Conservation (phyloP, 1,140 invertebrate genomes). For the Augochlora pura region DNA sequence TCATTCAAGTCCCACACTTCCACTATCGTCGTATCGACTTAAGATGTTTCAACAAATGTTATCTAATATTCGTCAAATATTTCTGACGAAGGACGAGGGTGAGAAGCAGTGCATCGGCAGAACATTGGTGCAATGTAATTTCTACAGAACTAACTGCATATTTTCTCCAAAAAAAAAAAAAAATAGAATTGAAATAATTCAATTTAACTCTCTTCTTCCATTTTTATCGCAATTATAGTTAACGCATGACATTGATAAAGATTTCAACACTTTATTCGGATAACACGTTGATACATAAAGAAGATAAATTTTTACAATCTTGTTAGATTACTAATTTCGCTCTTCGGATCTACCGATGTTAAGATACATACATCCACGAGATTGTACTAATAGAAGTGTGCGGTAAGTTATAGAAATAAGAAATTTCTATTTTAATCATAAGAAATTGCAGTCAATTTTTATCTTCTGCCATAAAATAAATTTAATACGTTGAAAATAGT, state of each 20-base stretch:
- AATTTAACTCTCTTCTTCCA: not conserved
- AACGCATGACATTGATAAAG: not conserved
- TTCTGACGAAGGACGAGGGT: not conserved
- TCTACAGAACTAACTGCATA: too few species aligned
- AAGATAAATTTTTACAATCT: not conserved
- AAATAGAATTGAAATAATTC: not conserved
- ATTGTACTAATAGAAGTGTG: too few species aligned
- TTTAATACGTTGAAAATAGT: too few species aligned
- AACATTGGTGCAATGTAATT: not conserved
- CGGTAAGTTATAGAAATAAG: too few species aligned
- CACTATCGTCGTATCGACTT: conserved; percentile 29
- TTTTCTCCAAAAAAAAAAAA: too few species aligned
- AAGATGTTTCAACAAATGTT: conserved; percentile 7
- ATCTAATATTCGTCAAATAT: not conserved
- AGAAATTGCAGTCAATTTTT: too few species aligned
- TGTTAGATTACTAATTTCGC: too few species aligned
- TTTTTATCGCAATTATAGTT: not conserved
- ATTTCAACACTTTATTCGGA: not conserved
- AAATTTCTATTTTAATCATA: too few species aligned
- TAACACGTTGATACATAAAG: too few species aligned
- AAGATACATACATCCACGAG: too few species aligned
- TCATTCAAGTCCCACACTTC: conserved; percentile 7
- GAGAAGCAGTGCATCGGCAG: not conserved
- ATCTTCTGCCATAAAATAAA: too few species aligned
- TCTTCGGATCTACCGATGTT: too few species aligned